Evolutionary conservation across 2,888 invertebrate species (phyloP).

Genomic region (Spilarctia lutea): DNA sequence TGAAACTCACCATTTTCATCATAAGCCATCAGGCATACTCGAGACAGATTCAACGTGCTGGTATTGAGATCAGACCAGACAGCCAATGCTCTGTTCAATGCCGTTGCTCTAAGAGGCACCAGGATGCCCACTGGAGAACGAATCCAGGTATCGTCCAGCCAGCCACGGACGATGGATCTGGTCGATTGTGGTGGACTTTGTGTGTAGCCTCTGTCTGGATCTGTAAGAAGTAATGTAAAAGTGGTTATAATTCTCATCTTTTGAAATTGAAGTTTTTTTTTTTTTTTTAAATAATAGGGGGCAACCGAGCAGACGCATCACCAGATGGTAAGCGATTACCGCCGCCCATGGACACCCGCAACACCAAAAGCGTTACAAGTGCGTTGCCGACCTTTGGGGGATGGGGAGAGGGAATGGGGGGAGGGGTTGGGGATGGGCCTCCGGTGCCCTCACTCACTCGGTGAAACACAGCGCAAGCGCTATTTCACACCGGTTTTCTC

Average conservation of each 20-base stretch:
- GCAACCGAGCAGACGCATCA: too few relatives aligned
- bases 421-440: too few relatives aligned
- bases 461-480: too few relatives aligned
- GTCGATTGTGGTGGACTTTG: slow-evolving; percentile 56
- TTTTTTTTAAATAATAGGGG: too few relatives aligned
- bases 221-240: slow-evolving; percentile 27
- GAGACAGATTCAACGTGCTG: slow-evolving; percentile 69
- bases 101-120: slow-evolving; percentile 76
- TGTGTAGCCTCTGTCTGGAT: slow-evolving; percentile 41
- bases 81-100: slow-evolving; percentile 73
- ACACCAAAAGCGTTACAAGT: too few relatives aligned
- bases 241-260: not conserved
- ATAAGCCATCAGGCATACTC: slow-evolving; percentile 80
- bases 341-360: too few relatives aligned
- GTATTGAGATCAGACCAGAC: slow-evolving; percentile 78
- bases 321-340: too few relatives aligned
- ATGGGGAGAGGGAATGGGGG: too few relatives aligned
- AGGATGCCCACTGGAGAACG: slow-evolving; percentile 79
- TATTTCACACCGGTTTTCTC: too few relatives aligned
- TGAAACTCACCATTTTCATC: slow-evolving; percentile 74
- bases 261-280: too few relatives aligned
- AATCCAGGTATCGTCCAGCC: slow-evolving; percentile 81
- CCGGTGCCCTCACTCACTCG: too few relatives aligned
- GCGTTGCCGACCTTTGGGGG: too few relatives aligned
- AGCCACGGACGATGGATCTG: slow-evolving; percentile 69